Evolutionary conservation across 2,797 vertebrate species (phyloP), one percentile per base, ranked within the genome.

Genomic region (Hoplostethus atlanticus): DNA sequence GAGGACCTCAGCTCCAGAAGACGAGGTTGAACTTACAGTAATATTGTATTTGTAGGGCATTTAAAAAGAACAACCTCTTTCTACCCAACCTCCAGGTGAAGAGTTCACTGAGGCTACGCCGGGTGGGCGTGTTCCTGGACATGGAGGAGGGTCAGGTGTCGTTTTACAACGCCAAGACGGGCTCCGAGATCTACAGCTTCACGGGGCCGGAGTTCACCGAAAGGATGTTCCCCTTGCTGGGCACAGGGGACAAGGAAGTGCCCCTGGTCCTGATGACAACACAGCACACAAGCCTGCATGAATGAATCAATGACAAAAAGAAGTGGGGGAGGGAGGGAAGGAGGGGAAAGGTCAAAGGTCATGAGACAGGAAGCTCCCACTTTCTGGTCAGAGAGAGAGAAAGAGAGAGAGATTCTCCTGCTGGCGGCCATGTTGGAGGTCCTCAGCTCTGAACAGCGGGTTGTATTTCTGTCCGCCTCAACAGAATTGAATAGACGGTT

Each of bases 221-320:
- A 63, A 91, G 70, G 60, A 90, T 93, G 86, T 87, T 93, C 17
- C 94, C 94, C 5, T 77, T 95, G 76, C 79, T 95, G 15, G 94
- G 94, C 0, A 95, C 94, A 0, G 90, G 87, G 0, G 94, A 95
- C 84, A 94, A 92, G n/a, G 94, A 95, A 1, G 83, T 93, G 0
- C 94, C 94, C 0, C 86, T 95, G 42, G 77, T 95, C 50, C 84
- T 95, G 1, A 55, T 83, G 48, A 86, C 83, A 11, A 48, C 74
- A 0, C 80, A 87, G 62, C 30, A 50, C 55, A 73, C 2, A 38
- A 51, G 71, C 42, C 67, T 86, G 50, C 34, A 34, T 6, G 34
- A 34, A 13, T 44, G 42, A 44, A 10, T 9, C 42, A 2, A 44
- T 9, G 0, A 13, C 7, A 44, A 44, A 13, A 44, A 11, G 8